Conservation (phyloP, 35 echinoderm and acorn worm genomes). For the Apostichopus japonicus region DNA sequence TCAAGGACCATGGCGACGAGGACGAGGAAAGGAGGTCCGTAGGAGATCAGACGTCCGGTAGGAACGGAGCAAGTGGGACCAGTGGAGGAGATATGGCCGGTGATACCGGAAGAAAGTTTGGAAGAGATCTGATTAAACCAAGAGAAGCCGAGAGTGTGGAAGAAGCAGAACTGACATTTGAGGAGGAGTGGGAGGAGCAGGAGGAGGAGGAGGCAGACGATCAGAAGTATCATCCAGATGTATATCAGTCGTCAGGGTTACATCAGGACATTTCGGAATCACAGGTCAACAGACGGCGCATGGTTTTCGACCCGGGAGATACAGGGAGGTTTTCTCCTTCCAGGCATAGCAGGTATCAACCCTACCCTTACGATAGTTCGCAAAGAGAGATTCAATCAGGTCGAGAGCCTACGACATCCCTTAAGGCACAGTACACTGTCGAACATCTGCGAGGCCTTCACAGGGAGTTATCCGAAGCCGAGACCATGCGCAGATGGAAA, state of each 20-base stretch:
- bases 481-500: background rate
- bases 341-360: background rate
- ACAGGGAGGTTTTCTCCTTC: background rate
- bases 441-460: background rate
- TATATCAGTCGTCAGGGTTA: background rate
- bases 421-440: background rate
- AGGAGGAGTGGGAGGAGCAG: no score
- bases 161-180: background rate
- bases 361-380: background rate
- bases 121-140: background rate
- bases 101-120: background rate
- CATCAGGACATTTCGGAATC: background rate
- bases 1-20: background rate
- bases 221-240: background rate
- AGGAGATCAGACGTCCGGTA: background rate
- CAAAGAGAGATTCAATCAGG: background rate
- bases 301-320: background rate
- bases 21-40: background rate
- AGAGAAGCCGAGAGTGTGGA: background rate
- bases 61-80: background rate
- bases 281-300: background rate
- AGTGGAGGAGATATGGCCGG: background rate
- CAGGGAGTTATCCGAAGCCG: background rate
- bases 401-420: background rate
- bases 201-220: background rate